Conservation (phyloP, 2,888 invertebrate species). For the Creontiades dilutus region DNA sequence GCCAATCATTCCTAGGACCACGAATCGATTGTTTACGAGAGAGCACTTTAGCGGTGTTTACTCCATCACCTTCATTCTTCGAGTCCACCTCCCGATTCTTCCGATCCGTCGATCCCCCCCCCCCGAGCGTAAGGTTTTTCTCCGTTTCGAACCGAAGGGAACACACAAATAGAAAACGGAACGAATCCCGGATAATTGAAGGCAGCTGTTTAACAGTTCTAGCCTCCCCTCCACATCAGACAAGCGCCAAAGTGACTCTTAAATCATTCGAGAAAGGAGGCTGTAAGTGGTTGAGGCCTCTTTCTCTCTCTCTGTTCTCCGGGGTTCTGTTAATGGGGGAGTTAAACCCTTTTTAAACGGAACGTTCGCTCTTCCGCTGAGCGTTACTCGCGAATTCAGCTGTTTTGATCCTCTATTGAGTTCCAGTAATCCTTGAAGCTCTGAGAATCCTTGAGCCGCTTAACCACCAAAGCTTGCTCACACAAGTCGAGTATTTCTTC, state of each 20-base stretch:
- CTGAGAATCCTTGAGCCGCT: too few relatives aligned
- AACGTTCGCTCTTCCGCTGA: neutral
- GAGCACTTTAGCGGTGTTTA: neutral
- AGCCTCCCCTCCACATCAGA: neutral
- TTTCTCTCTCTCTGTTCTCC: too few relatives aligned
- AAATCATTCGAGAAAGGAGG: neutral
- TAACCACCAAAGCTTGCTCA: too few relatives aligned
- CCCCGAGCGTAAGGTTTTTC: neutral
- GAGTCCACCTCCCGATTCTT: neutral
- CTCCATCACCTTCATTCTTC: neutral
- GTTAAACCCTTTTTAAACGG: neutral
- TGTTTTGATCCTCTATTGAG: too few relatives aligned
- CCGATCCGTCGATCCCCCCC: neutral
- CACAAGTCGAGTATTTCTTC: too few relatives aligned
- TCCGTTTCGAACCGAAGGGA: neutral
- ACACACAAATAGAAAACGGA: constrained; percentile 60
- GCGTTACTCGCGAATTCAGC: too few relatives aligned
- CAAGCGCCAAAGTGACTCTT: neutral
- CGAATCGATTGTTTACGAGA: neutral
- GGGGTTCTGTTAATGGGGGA: neutral
- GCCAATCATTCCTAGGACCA: neutral
- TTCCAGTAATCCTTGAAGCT: too few relatives aligned
- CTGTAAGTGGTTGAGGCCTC: neutral
- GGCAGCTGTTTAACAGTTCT: constrained; percentile 56
- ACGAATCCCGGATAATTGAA: constrained; percentile 53